A percentile compares a stretch with the other conserved stretches of the same genome.
Evolutionary conservation across 2,888 invertebrate genomes (phyloP).

Genomic region (Thera britannica): DNA sequence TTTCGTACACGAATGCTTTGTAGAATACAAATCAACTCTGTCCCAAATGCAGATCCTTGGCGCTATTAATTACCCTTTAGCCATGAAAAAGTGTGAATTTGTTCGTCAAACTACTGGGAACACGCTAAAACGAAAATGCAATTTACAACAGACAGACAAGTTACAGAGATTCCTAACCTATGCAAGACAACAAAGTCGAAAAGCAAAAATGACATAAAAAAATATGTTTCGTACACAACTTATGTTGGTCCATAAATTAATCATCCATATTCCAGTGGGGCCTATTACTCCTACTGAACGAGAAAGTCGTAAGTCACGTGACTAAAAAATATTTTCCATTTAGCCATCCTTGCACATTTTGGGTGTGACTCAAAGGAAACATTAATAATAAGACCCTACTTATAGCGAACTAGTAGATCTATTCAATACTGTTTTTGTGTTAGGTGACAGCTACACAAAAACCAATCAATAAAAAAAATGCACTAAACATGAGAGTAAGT

Average conservation of each 20-base stretch:
- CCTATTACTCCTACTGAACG: not conserved
- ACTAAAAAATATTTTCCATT: not conserved
- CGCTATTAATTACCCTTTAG: no score
- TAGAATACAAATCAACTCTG: not conserved
- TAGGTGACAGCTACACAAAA: no score
- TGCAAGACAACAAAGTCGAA: slow-evolving; percentile 48
- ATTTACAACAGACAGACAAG: slow-evolving; percentile 30
- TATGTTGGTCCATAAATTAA: slow-evolving; percentile 59
- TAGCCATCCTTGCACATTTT: not conserved
- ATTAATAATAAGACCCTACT: no score
- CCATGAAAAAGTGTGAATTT: no score
- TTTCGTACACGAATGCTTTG: not conserved
- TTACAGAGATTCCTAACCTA: slow-evolving; percentile 52
- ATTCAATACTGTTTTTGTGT: no score
- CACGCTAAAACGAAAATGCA: slow-evolving; percentile 8
- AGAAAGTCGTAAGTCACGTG: no score
- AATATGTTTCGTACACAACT: slow-evolving; percentile 48
- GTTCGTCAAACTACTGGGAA: not conserved
- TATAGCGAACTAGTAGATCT: no score
- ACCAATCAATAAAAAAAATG: no score
- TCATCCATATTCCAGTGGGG: slow-evolving; percentile 22
- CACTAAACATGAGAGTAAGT: no score
- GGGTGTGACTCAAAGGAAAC: no score
- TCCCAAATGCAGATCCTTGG: no score
- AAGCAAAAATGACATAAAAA: slow-evolving; percentile 60